Evolutionary conservation across 2,113 vertebrate species (phyloP).

Genomic region (Mungos mungo): DNA sequence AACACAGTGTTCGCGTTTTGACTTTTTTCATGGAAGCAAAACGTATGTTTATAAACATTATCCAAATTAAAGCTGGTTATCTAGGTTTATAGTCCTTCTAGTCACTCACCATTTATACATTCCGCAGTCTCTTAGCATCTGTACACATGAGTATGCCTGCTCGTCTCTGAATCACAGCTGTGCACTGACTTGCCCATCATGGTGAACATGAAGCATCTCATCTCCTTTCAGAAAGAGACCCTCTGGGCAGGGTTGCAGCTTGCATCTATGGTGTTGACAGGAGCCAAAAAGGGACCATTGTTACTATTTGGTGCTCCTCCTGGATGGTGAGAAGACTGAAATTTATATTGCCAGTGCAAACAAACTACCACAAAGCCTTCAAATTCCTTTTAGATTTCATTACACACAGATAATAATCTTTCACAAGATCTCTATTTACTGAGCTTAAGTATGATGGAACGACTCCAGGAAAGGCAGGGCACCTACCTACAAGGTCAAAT

Average conservation of each 20-base stretch:
- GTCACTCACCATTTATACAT: not conserved
- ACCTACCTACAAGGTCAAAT: not conserved
- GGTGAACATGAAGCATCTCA: not conserved
- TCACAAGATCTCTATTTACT: not conserved
- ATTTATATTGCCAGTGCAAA: slow-evolving; percentile 7
- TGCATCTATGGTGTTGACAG: not conserved
- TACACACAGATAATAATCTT: not conserved
- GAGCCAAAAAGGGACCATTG: not conserved
- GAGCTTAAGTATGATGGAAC: not conserved
- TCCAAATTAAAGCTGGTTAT: not conserved
- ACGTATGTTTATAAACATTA: not conserved
- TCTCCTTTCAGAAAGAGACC: not conserved
- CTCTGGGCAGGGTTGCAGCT: not conserved
- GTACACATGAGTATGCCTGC: not conserved
- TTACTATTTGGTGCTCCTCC: not conserved
- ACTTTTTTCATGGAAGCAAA: not conserved
- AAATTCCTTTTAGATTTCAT: not conserved
- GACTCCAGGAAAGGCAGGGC: not conserved
- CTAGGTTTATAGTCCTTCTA: not conserved
- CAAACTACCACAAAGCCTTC: slow-evolving; percentile 22
- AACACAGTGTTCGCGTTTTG: not conserved
- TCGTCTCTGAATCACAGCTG: not conserved
- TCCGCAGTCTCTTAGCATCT: not conserved
- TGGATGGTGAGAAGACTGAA: not conserved
- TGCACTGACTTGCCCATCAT: not conserved